These are phyloP conservation scores for Illadopsis cleaveri DNA, from an alignment of 2,113 vertebrate genomes.

Conservation along the genomic window DNA sequence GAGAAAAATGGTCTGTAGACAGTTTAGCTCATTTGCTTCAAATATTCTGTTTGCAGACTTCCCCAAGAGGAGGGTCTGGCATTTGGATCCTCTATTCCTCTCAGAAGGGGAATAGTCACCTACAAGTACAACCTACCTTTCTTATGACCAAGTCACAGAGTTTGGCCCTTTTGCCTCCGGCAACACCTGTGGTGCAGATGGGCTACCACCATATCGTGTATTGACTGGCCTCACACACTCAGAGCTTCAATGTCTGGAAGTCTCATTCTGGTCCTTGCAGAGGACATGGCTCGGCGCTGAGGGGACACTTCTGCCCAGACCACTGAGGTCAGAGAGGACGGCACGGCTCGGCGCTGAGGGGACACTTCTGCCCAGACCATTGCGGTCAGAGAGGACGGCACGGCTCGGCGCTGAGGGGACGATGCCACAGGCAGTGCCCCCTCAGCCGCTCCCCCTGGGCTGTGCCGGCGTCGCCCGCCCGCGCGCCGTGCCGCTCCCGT, in stretches of 20 bases:
- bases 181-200: background rate
- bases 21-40: background rate
- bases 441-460: too few relatives aligned
- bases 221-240: background rate
- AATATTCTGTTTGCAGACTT: background rate
- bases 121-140: background rate
- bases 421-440: accelerated
- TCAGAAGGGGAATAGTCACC: background rate
- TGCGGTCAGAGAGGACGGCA: background rate
- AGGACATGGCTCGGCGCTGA: background rate
- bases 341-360: background rate
- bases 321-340: too few relatives aligned
- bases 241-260: background rate
- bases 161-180: background rate
- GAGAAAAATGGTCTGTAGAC: background rate
- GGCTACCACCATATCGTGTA: background rate
- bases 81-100: background rate
- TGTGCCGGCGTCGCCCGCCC: accelerated
- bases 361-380: too few relatives aligned
- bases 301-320: too few relatives aligned
- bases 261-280: background rate
- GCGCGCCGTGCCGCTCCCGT: background rate
- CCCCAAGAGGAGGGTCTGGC: background rate
- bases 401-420: background rate
- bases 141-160: background rate